Evolutionary conservation across 2,797 vertebrate genomes (phyloP).

Genomic region (Poeciliopsis turneri): DNA sequence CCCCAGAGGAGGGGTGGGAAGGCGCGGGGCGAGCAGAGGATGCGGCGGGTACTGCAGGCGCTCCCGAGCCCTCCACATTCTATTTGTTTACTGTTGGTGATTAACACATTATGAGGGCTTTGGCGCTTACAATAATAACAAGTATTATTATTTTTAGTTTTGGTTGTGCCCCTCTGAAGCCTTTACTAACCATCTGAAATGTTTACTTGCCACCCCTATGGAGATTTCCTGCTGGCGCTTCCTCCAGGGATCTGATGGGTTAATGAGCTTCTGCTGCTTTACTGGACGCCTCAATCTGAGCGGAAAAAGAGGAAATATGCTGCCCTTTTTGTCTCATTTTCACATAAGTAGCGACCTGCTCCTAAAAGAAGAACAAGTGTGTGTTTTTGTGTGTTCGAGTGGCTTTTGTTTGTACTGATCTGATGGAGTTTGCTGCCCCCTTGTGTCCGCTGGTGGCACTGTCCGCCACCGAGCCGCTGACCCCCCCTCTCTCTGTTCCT

Average conservation of each 20-base stretch:
- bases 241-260: neutral
- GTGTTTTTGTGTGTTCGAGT: neutral
- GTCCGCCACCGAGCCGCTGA: neutral
- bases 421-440: conserved; percentile 66
- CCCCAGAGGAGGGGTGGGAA: conserved; percentile 1
- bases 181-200: no score
- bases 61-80: neutral
- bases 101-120: neutral
- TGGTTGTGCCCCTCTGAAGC: no score
- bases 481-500: conserved; percentile 25
- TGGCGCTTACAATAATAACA: neutral
- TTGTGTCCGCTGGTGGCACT: conserved; percentile 34
- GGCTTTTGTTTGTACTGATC: conserved; percentile 19
- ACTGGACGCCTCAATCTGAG: neutral
- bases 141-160: no score
- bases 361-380: neutral
- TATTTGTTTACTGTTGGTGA: neutral
- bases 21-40: neutral
- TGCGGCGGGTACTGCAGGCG: neutral
- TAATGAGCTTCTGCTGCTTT: neutral
- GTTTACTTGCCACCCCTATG: no score
- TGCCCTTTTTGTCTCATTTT: neutral
- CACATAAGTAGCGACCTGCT: neutral
- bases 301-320: neutral
- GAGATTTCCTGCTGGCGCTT: neutral